phyloP scores from a whole-genome alignment of 2,113 vertebrate species.

The Calyptommatus sinebrachiatus region DNA sequence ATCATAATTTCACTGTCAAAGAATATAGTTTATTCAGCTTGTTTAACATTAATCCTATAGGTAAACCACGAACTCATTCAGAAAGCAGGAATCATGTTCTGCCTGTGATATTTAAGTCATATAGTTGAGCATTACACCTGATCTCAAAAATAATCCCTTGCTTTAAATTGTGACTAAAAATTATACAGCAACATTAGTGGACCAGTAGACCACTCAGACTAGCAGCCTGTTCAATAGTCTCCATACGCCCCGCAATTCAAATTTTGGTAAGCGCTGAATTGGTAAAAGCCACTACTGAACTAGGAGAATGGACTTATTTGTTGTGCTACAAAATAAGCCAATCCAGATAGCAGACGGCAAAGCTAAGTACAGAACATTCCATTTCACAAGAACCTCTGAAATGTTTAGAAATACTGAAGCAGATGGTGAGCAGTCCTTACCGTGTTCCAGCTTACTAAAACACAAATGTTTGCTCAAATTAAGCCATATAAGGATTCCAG shows the following conservation, averaged over 20 bases:
- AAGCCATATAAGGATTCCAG: neutral
- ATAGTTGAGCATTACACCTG: neutral
- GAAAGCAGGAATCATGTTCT: neutral
- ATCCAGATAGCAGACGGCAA: neutral
- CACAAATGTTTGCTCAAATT: slow-evolving; percentile 10
- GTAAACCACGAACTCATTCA: neutral
- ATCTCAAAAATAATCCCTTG: neutral
- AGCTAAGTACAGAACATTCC: slow-evolving; percentile 20
- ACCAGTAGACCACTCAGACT: neutral
- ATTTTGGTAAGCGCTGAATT: neutral
- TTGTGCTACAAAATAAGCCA: neutral
- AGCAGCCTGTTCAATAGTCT: too few relatives aligned
- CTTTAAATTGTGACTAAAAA: neutral
- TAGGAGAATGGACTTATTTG: neutral
- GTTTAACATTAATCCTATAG: too few relatives aligned
- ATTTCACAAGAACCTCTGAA: slow-evolving; percentile 3
- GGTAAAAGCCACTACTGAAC: neutral
- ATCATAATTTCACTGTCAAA: neutral
- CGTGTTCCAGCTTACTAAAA: neutral
- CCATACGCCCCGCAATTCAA: neutral
- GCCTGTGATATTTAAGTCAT: neutral
- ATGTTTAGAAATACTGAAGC: neutral
- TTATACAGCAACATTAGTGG: neutral
- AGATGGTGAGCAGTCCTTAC: slow-evolving; percentile 9
- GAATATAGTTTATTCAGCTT: neutral